Evolutionary conservation across 64 coral and sea anemone species (phyloP).

Genomic region (Montipora efflorescens): DNA sequence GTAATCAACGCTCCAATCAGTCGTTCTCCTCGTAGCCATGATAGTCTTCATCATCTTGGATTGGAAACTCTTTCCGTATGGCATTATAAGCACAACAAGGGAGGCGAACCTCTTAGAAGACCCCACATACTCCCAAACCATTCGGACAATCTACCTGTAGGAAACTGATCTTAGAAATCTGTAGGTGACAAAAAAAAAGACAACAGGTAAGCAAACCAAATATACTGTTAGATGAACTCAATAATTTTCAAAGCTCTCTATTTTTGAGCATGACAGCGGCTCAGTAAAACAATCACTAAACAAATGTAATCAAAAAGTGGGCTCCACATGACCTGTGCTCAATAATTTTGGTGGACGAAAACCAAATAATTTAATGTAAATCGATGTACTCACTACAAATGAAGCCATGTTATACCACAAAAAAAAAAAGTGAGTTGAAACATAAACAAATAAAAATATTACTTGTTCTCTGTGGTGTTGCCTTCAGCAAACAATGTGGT

Average conservation of each 20-base stretch:
- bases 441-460: no score
- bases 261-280: background rate
- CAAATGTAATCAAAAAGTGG: no score
- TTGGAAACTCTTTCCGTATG: conserved; percentile 33
- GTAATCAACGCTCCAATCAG: no score
- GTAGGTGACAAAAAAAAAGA: background rate
- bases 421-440: no score
- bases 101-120: background rate
- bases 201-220: background rate
- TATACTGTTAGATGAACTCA: no score
- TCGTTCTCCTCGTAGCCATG: conserved; percentile 25
- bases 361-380: no score
- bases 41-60: background rate
- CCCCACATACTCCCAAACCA: conserved; percentile 10
- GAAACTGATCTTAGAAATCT: conserved; percentile 55
- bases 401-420: no score
- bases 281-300: no score
- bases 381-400: no score
- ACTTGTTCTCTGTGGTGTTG: background rate
- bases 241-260: no score
- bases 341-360: no score
- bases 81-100: background rate
- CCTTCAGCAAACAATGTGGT: background rate
- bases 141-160: conserved; percentile 30
- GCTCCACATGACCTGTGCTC: no score